A percentile compares a stretch with the other conserved stretches of the same genome.
Conservation (phyloP, 1,140 invertebrate species). For the Cydia pomonella region DNA sequence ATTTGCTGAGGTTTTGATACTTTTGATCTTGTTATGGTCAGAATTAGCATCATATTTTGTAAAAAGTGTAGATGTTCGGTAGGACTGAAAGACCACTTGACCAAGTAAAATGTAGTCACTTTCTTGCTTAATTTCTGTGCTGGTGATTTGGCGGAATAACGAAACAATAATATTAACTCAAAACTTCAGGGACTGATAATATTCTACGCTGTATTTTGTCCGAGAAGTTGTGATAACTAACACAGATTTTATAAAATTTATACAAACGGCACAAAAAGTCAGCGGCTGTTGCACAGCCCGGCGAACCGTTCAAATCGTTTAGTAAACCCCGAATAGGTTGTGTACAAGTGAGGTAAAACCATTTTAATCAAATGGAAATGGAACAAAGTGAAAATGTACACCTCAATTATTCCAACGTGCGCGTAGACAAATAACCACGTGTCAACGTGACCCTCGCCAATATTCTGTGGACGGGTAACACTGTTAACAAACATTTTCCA, state of each 20-base stretch:
- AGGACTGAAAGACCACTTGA: no score
- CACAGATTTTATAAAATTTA: slow-evolving; percentile 16
- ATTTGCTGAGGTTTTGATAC: no score
- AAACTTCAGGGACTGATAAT: no score
- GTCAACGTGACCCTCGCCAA: slow-evolving; percentile 57
- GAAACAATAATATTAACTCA: no score
- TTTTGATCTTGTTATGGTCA: no score
- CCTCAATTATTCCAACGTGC: slow-evolving; percentile 77
- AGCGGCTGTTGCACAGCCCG: slow-evolving; percentile 63
- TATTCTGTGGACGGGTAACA: slow-evolving; percentile 29
- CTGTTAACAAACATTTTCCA: slow-evolving; percentile 8
- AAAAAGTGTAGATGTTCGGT: no score
- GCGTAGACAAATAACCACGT: slow-evolving; percentile 71
- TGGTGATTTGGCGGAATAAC: no score
- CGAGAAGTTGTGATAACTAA: no score
- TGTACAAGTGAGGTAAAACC: slow-evolving; percentile 76
- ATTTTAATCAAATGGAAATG: slow-evolving; percentile 80
- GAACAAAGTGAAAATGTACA: slow-evolving; percentile 80
- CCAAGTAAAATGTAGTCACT: no score
- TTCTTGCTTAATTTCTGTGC: no score
- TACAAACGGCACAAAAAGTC: slow-evolving; percentile 57
- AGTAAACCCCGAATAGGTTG: slow-evolving; percentile 78
- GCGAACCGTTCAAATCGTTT: slow-evolving; percentile 78
- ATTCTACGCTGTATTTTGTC: no score
- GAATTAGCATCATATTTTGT: no score